A percentile compares a stretch with the other conserved stretches of the same genome.
These are phyloP conservation scores for Crotalus helleri DNA, from an alignment of 2,113 vertebrate species.

Conservation along the genomic window DNA sequence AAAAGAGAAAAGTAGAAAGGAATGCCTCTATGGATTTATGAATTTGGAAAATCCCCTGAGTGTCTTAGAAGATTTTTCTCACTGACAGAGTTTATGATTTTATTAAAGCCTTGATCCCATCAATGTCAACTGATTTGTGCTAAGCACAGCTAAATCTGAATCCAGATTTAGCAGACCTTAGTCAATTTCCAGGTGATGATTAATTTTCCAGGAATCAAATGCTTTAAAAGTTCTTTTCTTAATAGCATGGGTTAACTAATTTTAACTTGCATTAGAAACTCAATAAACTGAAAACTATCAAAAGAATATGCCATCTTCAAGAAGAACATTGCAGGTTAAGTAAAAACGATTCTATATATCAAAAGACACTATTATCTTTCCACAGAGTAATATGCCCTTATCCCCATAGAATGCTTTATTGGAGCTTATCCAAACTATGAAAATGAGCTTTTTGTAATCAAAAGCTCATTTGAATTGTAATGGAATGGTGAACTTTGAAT, in stretches of 20 bases:
- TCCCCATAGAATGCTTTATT: neutral
- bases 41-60: neutral
- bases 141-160: neutral
- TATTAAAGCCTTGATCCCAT: neutral
- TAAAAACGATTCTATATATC: neutral
- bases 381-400: neutral
- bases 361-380: neutral
- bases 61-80: neutral
- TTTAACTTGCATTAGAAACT: neutral
- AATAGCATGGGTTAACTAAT: neutral
- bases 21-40: neutral
- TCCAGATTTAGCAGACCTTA: neutral
- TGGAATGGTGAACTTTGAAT: neutral
- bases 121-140: neutral
- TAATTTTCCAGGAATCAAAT: neutral
- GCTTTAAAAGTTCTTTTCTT: neutral
- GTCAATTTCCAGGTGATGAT: neutral
- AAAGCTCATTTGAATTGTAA: neutral
- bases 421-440: neutral
- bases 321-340: neutral
- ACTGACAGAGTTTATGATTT: neutral
- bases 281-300: neutral
- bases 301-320: neutral
- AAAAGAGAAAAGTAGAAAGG: neutral
- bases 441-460: constrained; percentile 6